Evolutionary conservation across 2,888 invertebrate species (phyloP), one percentile per base, ranked within the genome.

Genomic region (Agrotis ipsilon): DNA sequence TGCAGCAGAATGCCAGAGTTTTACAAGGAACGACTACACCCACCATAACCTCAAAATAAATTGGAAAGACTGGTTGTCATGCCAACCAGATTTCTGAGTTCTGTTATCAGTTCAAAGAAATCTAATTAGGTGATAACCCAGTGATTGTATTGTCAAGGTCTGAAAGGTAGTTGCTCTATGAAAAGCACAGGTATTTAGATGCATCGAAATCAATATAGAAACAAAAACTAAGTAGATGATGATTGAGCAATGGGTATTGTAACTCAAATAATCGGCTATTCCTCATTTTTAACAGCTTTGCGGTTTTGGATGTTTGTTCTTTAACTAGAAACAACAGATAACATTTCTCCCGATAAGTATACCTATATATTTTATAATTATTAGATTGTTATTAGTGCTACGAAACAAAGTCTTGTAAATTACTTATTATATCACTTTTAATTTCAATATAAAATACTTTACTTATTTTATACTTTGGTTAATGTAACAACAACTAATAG

Each of bases 241-340:
- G 39, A 9, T 39, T 39, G 39, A 1, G 39, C 39, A 39, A 11
- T 39, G 39, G 39, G 39, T 39, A 39, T 9, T 39, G 9, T n/a
- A 7, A 46, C 6, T 11, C 14, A 45, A 75, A 75, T 75, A 78
- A 75, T 78, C 68, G 75, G 55, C 74, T 64, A 66, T 71, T 71
- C 66, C 49, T 27, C 14, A 27, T 48, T 14, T 48, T 55, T 66
- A 69, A 63, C 27, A 62, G 67, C 66, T 72, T 71, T 57, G 60
- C 65, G 9, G 32, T 73, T 59, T 60, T 67, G n/a, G 0, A 24
- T 61, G 39, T 69, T 62, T 62, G 7, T 59, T 7, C 48, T 21
- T 0, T 48, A 55, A 27, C 57, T n/a, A 58, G 54, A 65, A 61
- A 45, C 9, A 57, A 46, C 43, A 62, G 45, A 61, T 21, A 46